These are phyloP conservation scores for Baronia brevicornis DNA, from an alignment of 2,888 invertebrate genomes.

Conservation along the genomic window DNA sequence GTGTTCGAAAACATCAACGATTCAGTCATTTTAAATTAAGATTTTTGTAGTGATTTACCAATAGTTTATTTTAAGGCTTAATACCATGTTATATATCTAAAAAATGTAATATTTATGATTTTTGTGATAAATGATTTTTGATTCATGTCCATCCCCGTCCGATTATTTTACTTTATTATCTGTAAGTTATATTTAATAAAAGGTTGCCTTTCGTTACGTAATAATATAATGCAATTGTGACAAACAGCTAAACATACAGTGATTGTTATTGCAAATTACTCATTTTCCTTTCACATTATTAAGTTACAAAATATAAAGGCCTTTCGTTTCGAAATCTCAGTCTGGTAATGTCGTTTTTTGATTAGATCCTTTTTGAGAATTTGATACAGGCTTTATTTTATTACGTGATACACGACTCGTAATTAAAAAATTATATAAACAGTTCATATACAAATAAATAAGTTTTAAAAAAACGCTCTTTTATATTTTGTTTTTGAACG, in stretches of 20 bases:
- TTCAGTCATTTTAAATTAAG: constrained; percentile 51
- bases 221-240: constrained; percentile 25
- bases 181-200: constrained; percentile 28
- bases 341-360: too few relatives aligned
- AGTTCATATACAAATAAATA: too few relatives aligned
- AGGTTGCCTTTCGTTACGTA: constrained; percentile 72
- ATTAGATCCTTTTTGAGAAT: too few relatives aligned
- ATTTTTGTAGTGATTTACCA: constrained; percentile 42
- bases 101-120: constrained; percentile 20
- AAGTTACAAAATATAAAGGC: too few relatives aligned
- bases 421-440: too few relatives aligned
- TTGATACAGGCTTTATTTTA: too few relatives aligned
- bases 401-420: too few relatives aligned
- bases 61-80: constrained; percentile 32
- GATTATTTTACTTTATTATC: constrained; percentile 20
- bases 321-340: too few relatives aligned
- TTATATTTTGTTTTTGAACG: neutral
- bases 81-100: constrained; percentile 21
- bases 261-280: neutral
- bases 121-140: constrained; percentile 54
- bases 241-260: neutral
- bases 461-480: neutral
- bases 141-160: constrained; percentile 37
- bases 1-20: constrained; percentile 42
- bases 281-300: too few relatives aligned